These are phyloP conservation scores for Eupithecia tripunctaria DNA, from an alignment of 2,888 invertebrate species.

Conservation along the genomic window DNA sequence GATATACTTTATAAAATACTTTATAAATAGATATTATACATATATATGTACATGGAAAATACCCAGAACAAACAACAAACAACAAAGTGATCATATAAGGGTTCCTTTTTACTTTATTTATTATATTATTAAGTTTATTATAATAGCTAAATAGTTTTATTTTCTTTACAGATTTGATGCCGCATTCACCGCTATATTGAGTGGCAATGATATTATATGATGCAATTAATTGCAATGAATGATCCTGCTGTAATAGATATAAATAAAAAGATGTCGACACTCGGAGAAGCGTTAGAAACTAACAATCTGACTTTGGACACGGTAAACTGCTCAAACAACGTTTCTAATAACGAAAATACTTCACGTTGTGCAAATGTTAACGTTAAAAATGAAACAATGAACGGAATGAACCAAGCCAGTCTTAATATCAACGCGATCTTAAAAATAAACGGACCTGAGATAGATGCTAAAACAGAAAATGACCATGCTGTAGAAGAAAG, in stretches of 20 bases:
- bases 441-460: conserved; percentile 32
- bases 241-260: conserved; percentile 57
- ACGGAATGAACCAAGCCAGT: conserved; percentile 37
- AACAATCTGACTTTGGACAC: conserved; percentile 47
- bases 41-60: too few species aligned
- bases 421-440: conserved; percentile 27
- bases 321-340: conserved; percentile 40
- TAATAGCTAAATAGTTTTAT: conserved; percentile 28
- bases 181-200: conserved; percentile 44
- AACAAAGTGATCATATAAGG: too few species aligned
- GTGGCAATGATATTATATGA: conserved; percentile 69
- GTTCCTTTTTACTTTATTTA: too few species aligned
- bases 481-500: not conserved
- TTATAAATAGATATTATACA: too few species aligned
- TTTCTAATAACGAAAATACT: conserved; percentile 16
- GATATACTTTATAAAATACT: too few species aligned
- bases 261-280: conserved; percentile 65
- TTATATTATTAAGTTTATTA: too few species aligned
- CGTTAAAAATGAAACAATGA: conserved; percentile 43
- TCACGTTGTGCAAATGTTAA: not conserved
- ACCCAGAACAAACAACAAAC: too few species aligned
- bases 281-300: conserved; percentile 49
- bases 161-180: conserved; percentile 57
- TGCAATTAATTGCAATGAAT: conserved; percentile 75
- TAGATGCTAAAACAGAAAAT: conserved; percentile 7